Base-by-base conservation (phyloP, 2,888 invertebrate genomes). In the Tromatobia lineatoria region DNA sequence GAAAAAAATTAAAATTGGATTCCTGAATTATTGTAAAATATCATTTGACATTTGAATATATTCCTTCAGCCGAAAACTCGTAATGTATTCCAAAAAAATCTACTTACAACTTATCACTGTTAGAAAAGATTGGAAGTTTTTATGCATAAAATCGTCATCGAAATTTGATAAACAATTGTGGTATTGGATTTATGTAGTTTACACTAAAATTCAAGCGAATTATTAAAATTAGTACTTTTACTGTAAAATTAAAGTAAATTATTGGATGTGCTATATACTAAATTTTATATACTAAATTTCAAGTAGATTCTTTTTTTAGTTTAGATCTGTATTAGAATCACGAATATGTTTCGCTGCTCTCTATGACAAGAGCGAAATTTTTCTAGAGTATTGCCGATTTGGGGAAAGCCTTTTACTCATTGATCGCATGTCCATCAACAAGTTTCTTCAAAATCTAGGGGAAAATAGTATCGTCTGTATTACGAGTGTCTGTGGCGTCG, bases 381-480 rank as follows among this genome's bases (percentile, higher is more conserved):
- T 18, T 18, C 64, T 13, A 52, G 64, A 52, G 29, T 42, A 79
- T 50, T 69, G 50, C n/a, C 29, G 57, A 34, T 20, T 57, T 45
- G 29, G 18, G 38, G 20, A 52, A 45, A 78, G 7, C 61, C 57
- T 38, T 50, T 52, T n/a, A 20, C 67, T 45, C 42, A 15, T 47
- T 34, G 15, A 34, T 69, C 66, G 25, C 45, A 69, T 34, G 50
- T 52, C 8, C 38, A 25, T 66, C 25, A 38, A 74, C 69, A 71
- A 73, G 52, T 75, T 54, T 70, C 61, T 29, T 18, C 54, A 45
- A 76, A 80, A 85, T 86, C 78, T 84, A 79, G 29, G 83, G 67
- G 82, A 87, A 88, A 90, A 88, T 85, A 89, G 89, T 88, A 87
- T 85, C 73, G 73, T 82, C 77, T 86, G 86, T 81, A 90, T 90